Evolutionary conservation across 2,797 vertebrate species (phyloP).

Genomic region (Miichthys miiuy): DNA sequence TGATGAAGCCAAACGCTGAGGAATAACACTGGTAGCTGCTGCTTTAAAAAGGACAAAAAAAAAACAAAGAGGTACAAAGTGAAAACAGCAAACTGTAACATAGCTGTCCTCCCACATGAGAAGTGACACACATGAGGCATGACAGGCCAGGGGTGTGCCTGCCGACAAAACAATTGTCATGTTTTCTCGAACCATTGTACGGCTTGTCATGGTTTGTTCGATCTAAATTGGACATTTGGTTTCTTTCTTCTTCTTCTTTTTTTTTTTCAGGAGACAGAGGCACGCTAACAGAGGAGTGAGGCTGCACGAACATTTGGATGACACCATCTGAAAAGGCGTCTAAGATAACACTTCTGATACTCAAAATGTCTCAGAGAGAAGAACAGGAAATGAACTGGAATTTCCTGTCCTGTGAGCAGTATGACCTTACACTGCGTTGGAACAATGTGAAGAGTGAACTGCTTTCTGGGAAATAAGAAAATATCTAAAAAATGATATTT

Average conservation of each 20-base stretch:
- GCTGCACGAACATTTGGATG: slow-evolving; percentile 76
- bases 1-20: slow-evolving; percentile 36
- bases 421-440: slow-evolving; percentile 55
- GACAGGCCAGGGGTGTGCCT: slow-evolving; percentile 46
- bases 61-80: slow-evolving; percentile 9
- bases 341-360: slow-evolving; percentile 5
- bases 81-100: slow-evolving; percentile 34
- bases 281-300: slow-evolving; percentile 65
- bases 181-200: slow-evolving; percentile 28
- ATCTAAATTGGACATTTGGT: slow-evolving; percentile 46
- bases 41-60: slow-evolving; percentile 11
- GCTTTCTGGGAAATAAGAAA: slow-evolving; percentile 42
- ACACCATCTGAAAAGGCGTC: slow-evolving; percentile 56
- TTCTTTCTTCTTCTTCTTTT: slow-evolving; percentile 3
- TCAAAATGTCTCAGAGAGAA: slow-evolving; percentile 33
- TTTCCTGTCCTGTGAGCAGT: slow-evolving; percentile 53
- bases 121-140: slow-evolving; percentile 31
- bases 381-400: slow-evolving; percentile 24
- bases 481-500: slow-evolving; percentile 31
- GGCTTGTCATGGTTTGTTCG: slow-evolving; percentile 40
- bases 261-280: slow-evolving; percentile 69
- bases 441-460: slow-evolving; percentile 68
- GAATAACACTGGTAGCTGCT: slow-evolving; percentile 27
- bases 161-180: slow-evolving; percentile 56
- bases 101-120: slow-evolving; percentile 32